These are phyloP conservation scores for Ursus arctos DNA, from an alignment of 2,113 vertebrate genomes.

Conservation along the genomic window DNA sequence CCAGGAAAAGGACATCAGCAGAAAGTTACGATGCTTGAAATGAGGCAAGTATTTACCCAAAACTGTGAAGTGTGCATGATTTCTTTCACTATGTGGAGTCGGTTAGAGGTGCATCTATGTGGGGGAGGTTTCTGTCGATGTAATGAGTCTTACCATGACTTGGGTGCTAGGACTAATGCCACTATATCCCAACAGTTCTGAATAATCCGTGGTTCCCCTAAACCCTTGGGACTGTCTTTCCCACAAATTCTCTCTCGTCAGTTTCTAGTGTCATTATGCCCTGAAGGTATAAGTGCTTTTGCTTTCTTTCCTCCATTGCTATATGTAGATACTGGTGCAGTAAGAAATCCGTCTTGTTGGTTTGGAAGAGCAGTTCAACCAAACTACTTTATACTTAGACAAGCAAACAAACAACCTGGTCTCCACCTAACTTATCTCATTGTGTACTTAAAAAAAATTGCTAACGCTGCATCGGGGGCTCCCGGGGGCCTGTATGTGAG, in stretches of 20 bases:
- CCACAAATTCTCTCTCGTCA: background rate
- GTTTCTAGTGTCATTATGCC: background rate
- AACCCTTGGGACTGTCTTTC: background rate
- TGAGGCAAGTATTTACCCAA: background rate
- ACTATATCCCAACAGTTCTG: background rate
- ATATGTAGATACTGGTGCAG: background rate
- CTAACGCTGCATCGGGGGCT: background rate
- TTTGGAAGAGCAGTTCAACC: slow-evolving; percentile 6
- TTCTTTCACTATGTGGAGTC: background rate
- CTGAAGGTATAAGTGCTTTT: background rate
- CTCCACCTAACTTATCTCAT: background rate
- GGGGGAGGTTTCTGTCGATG: background rate
- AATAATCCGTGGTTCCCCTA: background rate
- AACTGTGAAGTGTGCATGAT: background rate
- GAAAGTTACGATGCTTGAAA: slow-evolving; percentile 24
- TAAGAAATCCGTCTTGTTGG: background rate
- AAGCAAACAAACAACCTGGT: background rate
- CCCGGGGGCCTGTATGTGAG: background rate
- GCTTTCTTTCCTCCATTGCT: background rate
- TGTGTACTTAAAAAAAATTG: background rate
- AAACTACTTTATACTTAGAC: slow-evolving; percentile 54
- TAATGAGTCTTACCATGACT: background rate
- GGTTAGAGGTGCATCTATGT: background rate
- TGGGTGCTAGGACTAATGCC: background rate
- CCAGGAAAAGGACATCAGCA: background rate